Evolutionary conservation across 1,140 invertebrate species (phyloP), one percentile per base, ranked within the genome.

Genomic region (Drosophila cardini): DNA sequence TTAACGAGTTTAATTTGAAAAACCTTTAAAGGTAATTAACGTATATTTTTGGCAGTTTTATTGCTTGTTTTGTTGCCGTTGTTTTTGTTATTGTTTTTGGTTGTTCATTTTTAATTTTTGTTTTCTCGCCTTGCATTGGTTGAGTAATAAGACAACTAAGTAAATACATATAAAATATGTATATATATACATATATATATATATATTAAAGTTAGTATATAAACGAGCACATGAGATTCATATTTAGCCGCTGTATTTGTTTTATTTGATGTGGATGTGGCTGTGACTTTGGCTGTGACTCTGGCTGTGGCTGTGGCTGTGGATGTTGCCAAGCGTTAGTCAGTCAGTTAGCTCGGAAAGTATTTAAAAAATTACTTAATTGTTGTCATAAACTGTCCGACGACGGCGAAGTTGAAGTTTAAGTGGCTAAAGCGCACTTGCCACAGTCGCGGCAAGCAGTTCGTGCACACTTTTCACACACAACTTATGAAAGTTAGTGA

Each of bases 1-100:
- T 89, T 89, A 90, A 89, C 84, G 84, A 89, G 80, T 89, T 89
- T 89, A 89, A 90, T 87, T 87, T 89, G 84, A 89, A 89, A 89
- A 89, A 89, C 84, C 84, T 89, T 89, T 89, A 89, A 89, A 80
- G 84, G 84, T 89, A 89, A 89, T 89, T 89, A 89, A 89, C 80
- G 84, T 89, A 83, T 89, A 89, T 89, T 89, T 89, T 89, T 89
- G 84, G 80, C 84, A 89, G 77, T 90, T 89, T 89, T 89, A 89
- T 89, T 79, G 78, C 80, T 72, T 84, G 70, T 84, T 67, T 72
- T 81, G 61, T 61, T 79, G 80, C 30, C 56, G 21, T 21, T 10
- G 30, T 36, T 30, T 16, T 46, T 30, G 45, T 32, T 40, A 13
- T 67, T 18, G 32, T 42, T 13, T 32, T 69, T 38, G 11, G 32